Base-by-base conservation (phyloP, 1,140 invertebrate species). In the Pseudomyrmex pallidus region DNA sequence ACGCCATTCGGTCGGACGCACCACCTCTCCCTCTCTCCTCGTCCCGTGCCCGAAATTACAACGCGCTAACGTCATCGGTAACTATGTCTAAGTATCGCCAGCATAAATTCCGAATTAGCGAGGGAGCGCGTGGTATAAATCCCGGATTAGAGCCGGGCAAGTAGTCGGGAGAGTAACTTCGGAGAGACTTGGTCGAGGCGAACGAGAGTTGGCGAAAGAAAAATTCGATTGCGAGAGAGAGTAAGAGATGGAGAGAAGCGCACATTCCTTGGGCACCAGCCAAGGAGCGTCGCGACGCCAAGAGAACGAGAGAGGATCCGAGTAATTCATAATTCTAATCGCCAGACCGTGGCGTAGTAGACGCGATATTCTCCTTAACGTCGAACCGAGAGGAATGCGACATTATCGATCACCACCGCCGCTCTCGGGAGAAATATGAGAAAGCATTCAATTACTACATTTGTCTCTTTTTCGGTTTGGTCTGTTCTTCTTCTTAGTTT, bases 291-390 rank as follows among this genome's bases (percentile, higher is more conserved):
- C 54, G 22, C 54, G 35, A 35, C 35, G 50, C 50, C 9, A 52
- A 10, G 48, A 77, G 46, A 61, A 17, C 46, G 59, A 61, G 62
- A 80, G 67, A 64, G 20, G 44, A 84, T 68, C 59, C 56, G 63
- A 62, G 73, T 78, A 80, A 84, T 84, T 84, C 82, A 84, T 84
- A 84, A 84, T 84, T 68, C 56, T 84, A 84, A 80, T 78, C 54
- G 46, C 9, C 46, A 44, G 46, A 66, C n/a, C 68, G 54, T 54
- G 48, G 17, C 44, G 17, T 35, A 17, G n/a, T 61, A 35, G 46
- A 76, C 50, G 20, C 15, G 20, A 17, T 77, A 78, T 66, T 64
- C 52, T 57, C 20, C 22, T 76, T 57, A 48, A 74, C 15, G 46
- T 66, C 54, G 17, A 8, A 35, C 8, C 15, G 35, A 48, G 44